Evolutionary conservation across 1,140 invertebrate genomes (phyloP).

Genomic region (Philopotamus ludificatus): DNA sequence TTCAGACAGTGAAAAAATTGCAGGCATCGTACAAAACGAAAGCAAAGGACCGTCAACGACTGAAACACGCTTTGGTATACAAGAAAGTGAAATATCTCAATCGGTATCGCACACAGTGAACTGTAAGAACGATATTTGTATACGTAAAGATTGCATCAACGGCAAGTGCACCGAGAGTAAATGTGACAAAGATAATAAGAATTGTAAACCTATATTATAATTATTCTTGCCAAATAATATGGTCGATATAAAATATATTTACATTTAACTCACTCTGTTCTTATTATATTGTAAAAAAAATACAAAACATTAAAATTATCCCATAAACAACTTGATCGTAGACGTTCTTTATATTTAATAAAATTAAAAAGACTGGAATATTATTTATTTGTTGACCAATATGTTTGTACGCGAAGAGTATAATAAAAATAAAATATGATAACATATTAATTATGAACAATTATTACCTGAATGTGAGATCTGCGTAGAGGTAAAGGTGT

Average conservation of each 20-base stretch:
- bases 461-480: conserved; percentile 50
- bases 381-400: too few relatives aligned
- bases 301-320: too few relatives aligned
- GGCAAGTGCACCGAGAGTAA: conserved; percentile 29
- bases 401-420: background rate
- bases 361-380: too few relatives aligned
- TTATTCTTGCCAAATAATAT: too few relatives aligned
- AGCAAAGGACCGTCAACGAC: background rate
- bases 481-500: conserved; percentile 51
- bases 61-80: conserved; percentile 5
- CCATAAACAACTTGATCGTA: too few relatives aligned
- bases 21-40: background rate
- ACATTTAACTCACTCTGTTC: too few relatives aligned
- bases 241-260: too few relatives aligned
- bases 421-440: background rate
- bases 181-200: conserved; percentile 27
- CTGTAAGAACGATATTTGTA: conserved; percentile 23
- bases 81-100: background rate
- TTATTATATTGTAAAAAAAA: too few relatives aligned
- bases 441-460: background rate
- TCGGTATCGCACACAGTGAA: conserved; percentile 5
- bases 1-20: too few relatives aligned
- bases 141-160: conserved; percentile 24
- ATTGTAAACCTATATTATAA: conserved; percentile 25
- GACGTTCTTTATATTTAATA: too few relatives aligned